Evolutionary conservation across 1,140 invertebrate species (phyloP).

Genomic region (Drosophila pallidifrons): DNA sequence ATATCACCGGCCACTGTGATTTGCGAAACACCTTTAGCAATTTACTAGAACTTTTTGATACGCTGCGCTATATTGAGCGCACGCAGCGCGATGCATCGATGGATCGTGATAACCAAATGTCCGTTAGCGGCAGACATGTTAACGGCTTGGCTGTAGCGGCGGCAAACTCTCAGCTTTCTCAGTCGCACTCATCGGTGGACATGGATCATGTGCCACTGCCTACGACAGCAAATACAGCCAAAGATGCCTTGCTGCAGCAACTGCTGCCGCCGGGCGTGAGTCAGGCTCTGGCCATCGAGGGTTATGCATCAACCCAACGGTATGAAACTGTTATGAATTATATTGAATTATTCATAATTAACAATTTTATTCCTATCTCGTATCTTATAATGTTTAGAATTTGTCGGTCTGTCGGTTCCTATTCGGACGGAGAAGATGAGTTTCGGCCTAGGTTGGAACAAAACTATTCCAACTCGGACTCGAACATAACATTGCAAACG

Average conservation of each 20-base stretch:
- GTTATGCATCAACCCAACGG: conserved; percentile 73
- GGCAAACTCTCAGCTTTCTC: conserved; percentile 55
- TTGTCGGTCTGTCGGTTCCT: conserved; percentile 79
- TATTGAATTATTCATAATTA: background rate
- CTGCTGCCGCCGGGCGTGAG: conserved; percentile 60
- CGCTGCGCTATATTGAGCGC: conserved; percentile 67
- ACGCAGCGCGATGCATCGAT: conserved; percentile 53
- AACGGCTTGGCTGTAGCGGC: conserved; percentile 55
- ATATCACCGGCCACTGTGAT: conserved; percentile 90
- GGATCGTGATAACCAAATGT: conserved; percentile 36
- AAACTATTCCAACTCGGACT: conserved; percentile 77
- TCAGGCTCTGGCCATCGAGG: conserved; percentile 69
- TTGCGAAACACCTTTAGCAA: conserved; percentile 91
- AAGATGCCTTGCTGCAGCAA: conserved; percentile 67
- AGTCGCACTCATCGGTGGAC: conserved; percentile 79
- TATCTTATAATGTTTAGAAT: conserved; percentile 45
- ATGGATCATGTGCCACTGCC: conserved; percentile 76
- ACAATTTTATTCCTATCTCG: background rate
- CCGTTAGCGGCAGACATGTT: conserved; percentile 12
- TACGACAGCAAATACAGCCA: conserved; percentile 59
- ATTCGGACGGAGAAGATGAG: conserved; percentile 77
- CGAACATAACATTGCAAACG: conserved; percentile 70
- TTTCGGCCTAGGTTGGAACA: conserved; percentile 64
- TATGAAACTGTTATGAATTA: conserved; percentile 24
- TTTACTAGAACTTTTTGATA: conserved; percentile 86